Evolutionary conservation across 1,140 invertebrate genomes (phyloP).

Genomic region (Tetragonula clypearis): DNA sequence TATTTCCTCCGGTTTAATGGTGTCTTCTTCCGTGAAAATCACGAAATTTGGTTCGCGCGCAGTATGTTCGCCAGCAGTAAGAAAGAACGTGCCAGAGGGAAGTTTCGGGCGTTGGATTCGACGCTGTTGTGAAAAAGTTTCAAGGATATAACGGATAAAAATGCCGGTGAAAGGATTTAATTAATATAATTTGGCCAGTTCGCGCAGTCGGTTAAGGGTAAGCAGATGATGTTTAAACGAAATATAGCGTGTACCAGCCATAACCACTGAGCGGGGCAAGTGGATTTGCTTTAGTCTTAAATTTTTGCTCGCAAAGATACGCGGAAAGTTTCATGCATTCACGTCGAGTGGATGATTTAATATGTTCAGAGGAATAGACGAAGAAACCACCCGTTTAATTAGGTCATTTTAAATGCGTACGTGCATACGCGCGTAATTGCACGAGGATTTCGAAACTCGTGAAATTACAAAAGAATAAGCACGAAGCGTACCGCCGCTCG

Average conservation of each 20-base stretch:
- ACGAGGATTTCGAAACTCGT: not conserved
- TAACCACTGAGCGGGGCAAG: not conserved
- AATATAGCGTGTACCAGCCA: no score
- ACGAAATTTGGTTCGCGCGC: not conserved
- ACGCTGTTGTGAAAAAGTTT: not conserved
- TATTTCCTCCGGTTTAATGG: not conserved
- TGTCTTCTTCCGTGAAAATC: not conserved
- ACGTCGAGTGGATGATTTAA: conserved; percentile 20
- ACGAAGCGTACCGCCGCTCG: not conserved
- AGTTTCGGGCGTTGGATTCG: not conserved
- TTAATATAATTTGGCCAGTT: not conserved
- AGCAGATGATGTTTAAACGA: not conserved
- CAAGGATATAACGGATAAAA: not conserved
- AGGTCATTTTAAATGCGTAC: conserved; percentile 4
- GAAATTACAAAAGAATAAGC: not conserved
- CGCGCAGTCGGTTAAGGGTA: not conserved
- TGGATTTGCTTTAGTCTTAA: conserved; percentile 21
- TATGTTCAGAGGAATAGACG: not conserved
- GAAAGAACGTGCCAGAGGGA: no score
- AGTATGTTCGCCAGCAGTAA: no score
- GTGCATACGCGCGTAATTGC: not conserved
- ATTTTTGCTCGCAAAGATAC: conserved; percentile 3
- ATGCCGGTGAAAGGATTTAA: conserved; percentile 3
- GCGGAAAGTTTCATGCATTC: conserved; percentile 22
- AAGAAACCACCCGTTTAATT: conserved; percentile 4